Base-by-base conservation (phyloP, 2,888 invertebrate species). In the Toxonevra muliebris region DNA sequence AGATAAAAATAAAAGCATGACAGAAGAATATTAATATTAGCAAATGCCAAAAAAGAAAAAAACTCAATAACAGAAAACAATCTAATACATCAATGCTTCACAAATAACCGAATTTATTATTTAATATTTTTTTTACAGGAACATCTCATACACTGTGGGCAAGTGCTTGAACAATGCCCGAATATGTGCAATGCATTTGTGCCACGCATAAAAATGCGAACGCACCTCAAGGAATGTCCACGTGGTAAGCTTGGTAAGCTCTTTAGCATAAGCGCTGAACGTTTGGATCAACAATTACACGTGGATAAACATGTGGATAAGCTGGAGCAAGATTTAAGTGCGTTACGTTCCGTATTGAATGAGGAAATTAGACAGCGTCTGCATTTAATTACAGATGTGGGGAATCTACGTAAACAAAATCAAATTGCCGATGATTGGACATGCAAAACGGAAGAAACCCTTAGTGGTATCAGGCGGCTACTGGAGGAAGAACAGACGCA, bases 161-260 rank as follows among this genome's bases (percentile, higher is more conserved):
- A 90, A 69, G 91, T 93, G 11, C 81, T 93, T 74, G 90, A 92
- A 78, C 89, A 91, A 77, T 93, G 93, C 65, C 89, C 90, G 0
- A 87, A 90, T 75, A 88, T 89, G 59, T 93, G 93, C 74, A 90
- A 91, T 0, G 89, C 89, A 3, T 93, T 91, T 86, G 87, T 92
- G 40, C 89, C 90, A 69, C 86, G 93, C 73, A 88, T 88, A 66
- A 88, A 89, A 72, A 87, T 88, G 80, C 87, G 88, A 0, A 86
- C 87, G 0, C 93, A 93, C 74, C 76, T 85, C 48, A 84, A 82
- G 66, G 86, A 87, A 69, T 88, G 86, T 68, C 87, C 82, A 19
- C 83, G 77, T 75, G 82, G 70, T 55, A 76, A 71, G 70, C 54
- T 60, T 1, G 59, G 64, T 59, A 66, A 70, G 63, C 50, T 30